Percentiles rank a stretch among this genome's conserved stretches.
phyloP scores from a whole-genome alignment of 2,113 vertebrate genomes.

The Plestiodon gilberti region DNA sequence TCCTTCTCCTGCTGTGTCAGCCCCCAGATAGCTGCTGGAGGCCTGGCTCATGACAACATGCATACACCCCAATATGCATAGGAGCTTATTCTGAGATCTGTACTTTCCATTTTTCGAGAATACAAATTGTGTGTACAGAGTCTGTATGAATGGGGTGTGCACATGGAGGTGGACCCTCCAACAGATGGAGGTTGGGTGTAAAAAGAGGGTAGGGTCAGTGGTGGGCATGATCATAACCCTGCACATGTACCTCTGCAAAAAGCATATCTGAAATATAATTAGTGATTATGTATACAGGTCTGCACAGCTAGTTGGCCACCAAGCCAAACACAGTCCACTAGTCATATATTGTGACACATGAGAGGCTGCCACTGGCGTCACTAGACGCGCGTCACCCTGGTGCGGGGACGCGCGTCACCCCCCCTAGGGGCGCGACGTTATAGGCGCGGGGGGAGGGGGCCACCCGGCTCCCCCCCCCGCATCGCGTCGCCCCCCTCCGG shows the following conservation, averaged over 20 bases:
- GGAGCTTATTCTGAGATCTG: not conserved
- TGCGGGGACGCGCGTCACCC: too few relatives aligned
- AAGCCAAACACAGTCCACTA: not conserved
- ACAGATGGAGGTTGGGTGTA: not conserved
- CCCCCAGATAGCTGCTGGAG: not conserved
- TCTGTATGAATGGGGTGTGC: too few relatives aligned
- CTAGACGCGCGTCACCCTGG: too few relatives aligned
- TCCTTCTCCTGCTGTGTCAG: too few relatives aligned
- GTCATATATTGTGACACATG: not conserved
- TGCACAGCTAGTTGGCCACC: not conserved
- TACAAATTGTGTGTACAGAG: not conserved
- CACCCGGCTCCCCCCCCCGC: too few relatives aligned
- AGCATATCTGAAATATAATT: not conserved
- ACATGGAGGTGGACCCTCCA: not conserved
- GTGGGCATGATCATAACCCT: not conserved
- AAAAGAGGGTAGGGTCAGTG: not conserved
- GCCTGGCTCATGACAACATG: too few relatives aligned
- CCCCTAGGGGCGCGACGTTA: too few relatives aligned
- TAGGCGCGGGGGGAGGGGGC: too few relatives aligned
- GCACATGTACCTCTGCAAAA: not conserved
- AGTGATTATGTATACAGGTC: not conserved
- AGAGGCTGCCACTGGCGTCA: too few relatives aligned
- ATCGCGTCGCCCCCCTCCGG: too few relatives aligned
- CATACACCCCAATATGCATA: not conserved
- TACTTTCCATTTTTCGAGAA: not conserved